phyloP scores from a whole-genome alignment of 2,797 vertebrate genomes.

The Triplophysa bombifrons region DNA sequence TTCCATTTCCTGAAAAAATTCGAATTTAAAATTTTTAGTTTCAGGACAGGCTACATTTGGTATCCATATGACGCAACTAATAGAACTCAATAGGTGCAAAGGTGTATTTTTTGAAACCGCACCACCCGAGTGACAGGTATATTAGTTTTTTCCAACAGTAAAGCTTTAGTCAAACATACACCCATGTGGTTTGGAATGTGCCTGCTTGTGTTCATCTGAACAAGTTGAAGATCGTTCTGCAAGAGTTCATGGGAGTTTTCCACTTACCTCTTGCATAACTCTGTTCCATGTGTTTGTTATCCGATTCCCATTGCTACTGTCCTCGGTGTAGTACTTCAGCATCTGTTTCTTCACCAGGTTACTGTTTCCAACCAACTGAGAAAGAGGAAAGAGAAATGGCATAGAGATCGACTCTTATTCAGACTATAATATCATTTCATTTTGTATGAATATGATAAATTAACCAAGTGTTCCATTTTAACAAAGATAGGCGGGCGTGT shows the following conservation, averaged over 20 bases:
- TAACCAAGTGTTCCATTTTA: neutral
- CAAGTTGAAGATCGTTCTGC: conserved; percentile 1
- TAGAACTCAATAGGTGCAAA: too few species aligned
- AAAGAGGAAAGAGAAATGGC: neutral
- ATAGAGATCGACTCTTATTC: too few species aligned
- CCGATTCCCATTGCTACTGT: conserved; percentile 54
- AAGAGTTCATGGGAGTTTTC: neutral
- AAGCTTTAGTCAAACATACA: neutral
- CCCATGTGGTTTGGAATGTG: neutral
- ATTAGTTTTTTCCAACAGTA: too few species aligned
- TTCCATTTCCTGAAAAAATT: too few species aligned
- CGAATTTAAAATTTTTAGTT: too few species aligned
- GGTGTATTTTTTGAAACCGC: too few species aligned
- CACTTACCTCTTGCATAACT: conserved; percentile 76
- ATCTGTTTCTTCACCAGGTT: conserved; percentile 79
- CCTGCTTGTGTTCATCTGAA: neutral
- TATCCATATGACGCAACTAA: too few species aligned
- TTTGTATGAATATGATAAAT: neutral
- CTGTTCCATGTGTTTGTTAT: conserved; percentile 77
- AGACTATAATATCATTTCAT: neutral
- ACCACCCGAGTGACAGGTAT: neutral
- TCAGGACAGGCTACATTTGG: too few species aligned
- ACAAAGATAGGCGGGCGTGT: neutral
- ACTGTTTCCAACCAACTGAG: conserved; percentile 77
- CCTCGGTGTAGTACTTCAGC: conserved; percentile 68